phyloP scores from a whole-genome alignment of 2,888 invertebrate genomes.

The Blera fallax region DNA sequence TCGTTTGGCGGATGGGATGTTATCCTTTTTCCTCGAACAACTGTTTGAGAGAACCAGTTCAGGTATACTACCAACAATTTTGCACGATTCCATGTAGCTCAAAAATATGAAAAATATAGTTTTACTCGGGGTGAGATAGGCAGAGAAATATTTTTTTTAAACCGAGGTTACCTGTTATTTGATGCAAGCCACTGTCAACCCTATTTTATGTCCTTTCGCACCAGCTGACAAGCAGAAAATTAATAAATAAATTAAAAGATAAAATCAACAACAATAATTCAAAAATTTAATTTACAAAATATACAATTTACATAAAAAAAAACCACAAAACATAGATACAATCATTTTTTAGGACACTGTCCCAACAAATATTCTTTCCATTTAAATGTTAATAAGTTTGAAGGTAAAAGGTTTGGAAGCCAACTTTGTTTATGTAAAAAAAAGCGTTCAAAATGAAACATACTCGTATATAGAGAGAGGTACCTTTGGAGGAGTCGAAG shows the following conservation, averaged over 20 bases:
- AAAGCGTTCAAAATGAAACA: not conserved
- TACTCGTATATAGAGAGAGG: not conserved
- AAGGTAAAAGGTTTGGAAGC: not conserved
- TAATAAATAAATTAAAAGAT: not conserved
- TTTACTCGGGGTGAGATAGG: too few relatives aligned
- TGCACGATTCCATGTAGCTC: too few relatives aligned
- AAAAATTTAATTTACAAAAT: not conserved
- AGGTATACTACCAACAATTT: too few relatives aligned
- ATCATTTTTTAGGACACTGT: not conserved
- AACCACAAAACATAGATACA: not conserved
- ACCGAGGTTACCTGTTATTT: too few relatives aligned
- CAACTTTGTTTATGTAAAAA: not conserved
- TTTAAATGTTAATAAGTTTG: not conserved
- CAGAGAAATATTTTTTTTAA: too few relatives aligned
- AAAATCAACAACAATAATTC: not conserved
- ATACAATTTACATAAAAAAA: not conserved
- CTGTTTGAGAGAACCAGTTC: too few relatives aligned
- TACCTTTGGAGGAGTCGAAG: not conserved
- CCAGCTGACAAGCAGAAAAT: too few relatives aligned
- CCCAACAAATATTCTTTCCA: not conserved
- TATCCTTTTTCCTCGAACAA: too few relatives aligned
- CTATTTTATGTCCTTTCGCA: too few relatives aligned
- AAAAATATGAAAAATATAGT: too few relatives aligned
- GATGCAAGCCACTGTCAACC: too few relatives aligned
- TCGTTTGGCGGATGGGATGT: too few relatives aligned